Percentiles rank a stretch among this genome's conserved stretches.
phyloP scores from a whole-genome alignment of 2,797 vertebrate species.

The Caiman crocodilus region DNA sequence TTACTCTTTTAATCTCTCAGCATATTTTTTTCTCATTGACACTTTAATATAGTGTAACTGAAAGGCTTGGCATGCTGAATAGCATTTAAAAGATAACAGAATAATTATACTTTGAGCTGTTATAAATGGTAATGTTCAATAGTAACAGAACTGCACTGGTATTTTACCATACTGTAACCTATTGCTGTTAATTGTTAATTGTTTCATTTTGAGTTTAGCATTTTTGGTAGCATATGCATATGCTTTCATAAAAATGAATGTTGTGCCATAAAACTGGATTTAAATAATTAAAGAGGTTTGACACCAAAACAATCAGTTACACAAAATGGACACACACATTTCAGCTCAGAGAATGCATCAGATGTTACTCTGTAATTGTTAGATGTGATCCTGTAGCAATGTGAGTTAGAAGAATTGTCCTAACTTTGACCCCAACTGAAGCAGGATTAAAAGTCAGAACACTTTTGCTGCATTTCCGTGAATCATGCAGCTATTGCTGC shows the following conservation, averaged over 20 bases:
- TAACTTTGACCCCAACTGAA: no score
- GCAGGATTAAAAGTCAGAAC: no score
- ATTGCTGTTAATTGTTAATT: neutral
- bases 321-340: no score
- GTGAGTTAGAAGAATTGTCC: no score
- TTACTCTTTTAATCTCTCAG: conserved; percentile 29
- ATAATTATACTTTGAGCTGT: conserved; percentile 48
- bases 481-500: no score
- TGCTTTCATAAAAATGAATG: conserved; percentile 36
- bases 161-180: neutral
- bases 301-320: conserved; percentile 39
- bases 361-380: no score
- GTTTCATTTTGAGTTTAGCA: conserved; percentile 12
- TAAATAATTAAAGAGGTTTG: conserved; percentile 16
- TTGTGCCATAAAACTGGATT: conserved; percentile 27
- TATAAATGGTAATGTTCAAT: conserved; percentile 15
- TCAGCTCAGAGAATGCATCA: no score
- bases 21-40: neutral
- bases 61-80: conserved; percentile 48
- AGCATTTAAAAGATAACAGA: conserved; percentile 10
- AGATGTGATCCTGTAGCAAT: no score
- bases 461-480: no score
- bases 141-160: neutral
- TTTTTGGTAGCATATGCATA: neutral
- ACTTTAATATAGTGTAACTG: conserved; percentile 57